Evolutionary conservation across 2,113 vertebrate genomes (phyloP).

Genomic region (Etia nguti): DNA sequence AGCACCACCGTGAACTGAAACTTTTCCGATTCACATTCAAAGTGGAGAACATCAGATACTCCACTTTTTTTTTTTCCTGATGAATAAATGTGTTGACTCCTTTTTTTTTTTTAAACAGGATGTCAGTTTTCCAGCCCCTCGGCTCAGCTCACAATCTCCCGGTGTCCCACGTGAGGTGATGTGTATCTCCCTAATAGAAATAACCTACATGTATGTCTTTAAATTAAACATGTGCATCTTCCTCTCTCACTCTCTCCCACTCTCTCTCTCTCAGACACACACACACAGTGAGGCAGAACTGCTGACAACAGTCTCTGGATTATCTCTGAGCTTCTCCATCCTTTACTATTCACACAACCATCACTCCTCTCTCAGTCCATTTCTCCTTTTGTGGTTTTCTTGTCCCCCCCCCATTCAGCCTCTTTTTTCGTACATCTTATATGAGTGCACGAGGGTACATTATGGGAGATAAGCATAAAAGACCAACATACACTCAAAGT

Average conservation of each 20-base stretch:
- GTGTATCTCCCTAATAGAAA: neutral
- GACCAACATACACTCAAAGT: neutral
- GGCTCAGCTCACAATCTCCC: neutral
- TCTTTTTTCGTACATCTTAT: neutral
- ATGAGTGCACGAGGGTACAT: neutral
- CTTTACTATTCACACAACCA: slow-evolving; percentile 24
- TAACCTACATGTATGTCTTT: neutral
- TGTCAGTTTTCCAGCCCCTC: neutral
- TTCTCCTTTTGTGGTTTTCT: neutral
- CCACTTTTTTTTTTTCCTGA: neutral
- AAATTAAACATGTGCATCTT: neutral
- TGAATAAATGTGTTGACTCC: slow-evolving; percentile 18
- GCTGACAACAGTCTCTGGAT: slow-evolving; percentile 51
- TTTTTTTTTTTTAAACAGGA: neutral
- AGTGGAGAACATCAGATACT: neutral
- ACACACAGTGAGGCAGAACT: slow-evolving; percentile 20
- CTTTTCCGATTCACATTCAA: slow-evolving; percentile 1
- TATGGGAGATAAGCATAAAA: neutral
- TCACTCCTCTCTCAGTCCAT: neutral
- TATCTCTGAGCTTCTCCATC: slow-evolving; percentile 47
- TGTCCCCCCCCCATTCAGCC: neutral
- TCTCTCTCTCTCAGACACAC: neutral
- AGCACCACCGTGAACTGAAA: neutral
- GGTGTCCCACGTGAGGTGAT: neutral
- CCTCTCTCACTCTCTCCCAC: neutral